Evolutionary conservation across 2,888 invertebrate genomes (phyloP), one percentile per base, ranked within the genome.

Genomic region (Phorcus lineatus): DNA sequence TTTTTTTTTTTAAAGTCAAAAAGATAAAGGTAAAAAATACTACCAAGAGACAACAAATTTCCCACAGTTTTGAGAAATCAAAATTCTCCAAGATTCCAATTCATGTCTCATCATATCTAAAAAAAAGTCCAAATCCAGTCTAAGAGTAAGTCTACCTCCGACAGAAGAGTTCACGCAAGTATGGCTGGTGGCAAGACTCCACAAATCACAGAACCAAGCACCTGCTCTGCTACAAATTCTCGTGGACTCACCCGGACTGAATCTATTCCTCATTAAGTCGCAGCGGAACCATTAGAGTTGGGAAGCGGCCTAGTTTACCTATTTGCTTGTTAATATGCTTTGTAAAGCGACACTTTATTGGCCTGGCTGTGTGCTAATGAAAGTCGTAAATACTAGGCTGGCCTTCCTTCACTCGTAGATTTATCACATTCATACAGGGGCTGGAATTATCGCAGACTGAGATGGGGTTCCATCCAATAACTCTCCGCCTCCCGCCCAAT

Each of bases 271-370:
- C 52, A 40, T 74, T 74, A 74, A 74, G 19, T 74, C 19, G 16
- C 19, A 31, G 47, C 70, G 16, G 36, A 74, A 36, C 70, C 70
- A 74, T 74, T 36, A 17, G 19, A n/a, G n/a, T 13, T 6, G 70
- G 36, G 36, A 74, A 74, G 31, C 31, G 17, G 70, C 4, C 70
- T 19, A 36, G 70, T 74, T 74, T 74, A 74, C 70, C 70, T 74
- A 74, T 74, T 74, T 74, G 19, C 70, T 74, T 36, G 70, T 74
- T 74, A 74, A 74, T 74, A 47, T 28, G 70, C 31, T 74, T 74
- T 40, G 70, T 40, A 74, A 74, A 47, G 70, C 36, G 70, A 74
- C 47, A 36, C 70, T 74, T 74, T 40, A 74, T 74, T 22, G 70
- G 31, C 22, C 70, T n/a, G 40, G 17, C 19, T 22, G 40, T 36